Percentiles rank a stretch among this genome's conserved stretches.
phyloP scores from a whole-genome alignment of 2,797 vertebrate species.

The Bovichtus diacanthus region DNA sequence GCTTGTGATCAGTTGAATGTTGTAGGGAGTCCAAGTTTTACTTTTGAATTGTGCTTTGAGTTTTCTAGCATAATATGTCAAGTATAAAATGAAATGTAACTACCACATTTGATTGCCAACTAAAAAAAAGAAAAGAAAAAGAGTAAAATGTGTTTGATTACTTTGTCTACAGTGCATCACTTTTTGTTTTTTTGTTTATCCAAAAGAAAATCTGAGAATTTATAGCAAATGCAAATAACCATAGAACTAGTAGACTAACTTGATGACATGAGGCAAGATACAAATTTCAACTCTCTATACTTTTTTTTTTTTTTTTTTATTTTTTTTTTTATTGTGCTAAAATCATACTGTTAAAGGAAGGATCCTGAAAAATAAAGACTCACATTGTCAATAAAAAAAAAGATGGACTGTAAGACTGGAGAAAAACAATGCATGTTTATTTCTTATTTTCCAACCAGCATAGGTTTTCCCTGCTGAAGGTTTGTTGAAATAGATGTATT shows the following conservation, averaged over 20 bases:
- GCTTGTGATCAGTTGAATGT: not conserved
- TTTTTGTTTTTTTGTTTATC: not conserved
- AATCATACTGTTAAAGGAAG: not conserved
- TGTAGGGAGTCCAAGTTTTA: not conserved
- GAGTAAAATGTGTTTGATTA: not conserved
- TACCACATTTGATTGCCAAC: not conserved
- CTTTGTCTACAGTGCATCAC: not conserved
- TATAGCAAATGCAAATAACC: not conserved
- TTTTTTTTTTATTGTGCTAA: not conserved
- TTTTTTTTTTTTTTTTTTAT: no score
- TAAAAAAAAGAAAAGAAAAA: no score
- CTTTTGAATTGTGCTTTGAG: not conserved
- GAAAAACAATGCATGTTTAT: not conserved
- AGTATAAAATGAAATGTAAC: not conserved
- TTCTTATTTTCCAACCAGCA: not conserved
- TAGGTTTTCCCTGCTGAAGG: not conserved
- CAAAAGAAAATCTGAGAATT: not conserved
- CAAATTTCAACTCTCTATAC: not conserved
- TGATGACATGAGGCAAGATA: not conserved
- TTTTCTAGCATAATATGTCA: not conserved
- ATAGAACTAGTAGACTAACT: not conserved
- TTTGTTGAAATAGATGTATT: not conserved
- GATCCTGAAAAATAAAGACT: not conserved
- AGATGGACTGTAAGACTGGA: not conserved
- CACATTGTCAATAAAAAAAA: not conserved